phyloP scores from a whole-genome alignment of 2,797 vertebrate species.

The Cryptoprocta ferox region DNA sequence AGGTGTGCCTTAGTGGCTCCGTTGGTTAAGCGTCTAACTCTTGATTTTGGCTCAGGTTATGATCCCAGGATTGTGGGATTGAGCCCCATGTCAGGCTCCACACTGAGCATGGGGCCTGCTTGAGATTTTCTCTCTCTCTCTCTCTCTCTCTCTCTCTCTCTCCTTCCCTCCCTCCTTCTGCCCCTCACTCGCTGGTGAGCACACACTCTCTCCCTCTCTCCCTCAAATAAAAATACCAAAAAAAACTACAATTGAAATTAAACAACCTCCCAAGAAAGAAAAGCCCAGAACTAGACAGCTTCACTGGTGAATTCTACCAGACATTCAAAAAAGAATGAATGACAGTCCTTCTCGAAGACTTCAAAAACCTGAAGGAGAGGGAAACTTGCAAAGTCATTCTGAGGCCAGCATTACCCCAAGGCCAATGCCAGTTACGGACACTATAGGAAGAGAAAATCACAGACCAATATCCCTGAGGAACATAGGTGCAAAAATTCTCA shows the following conservation, averaged over 20 bases:
- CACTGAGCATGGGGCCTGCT: neutral
- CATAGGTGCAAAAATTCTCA: neutral
- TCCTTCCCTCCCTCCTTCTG: neutral
- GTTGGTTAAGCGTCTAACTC: neutral
- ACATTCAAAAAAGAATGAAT: neutral
- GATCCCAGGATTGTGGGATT: neutral
- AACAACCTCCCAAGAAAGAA: neutral
- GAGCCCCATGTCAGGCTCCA: accelerated
- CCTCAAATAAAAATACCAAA: neutral
- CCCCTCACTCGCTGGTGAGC: neutral
- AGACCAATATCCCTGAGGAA: neutral
- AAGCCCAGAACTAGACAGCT: too few species aligned
- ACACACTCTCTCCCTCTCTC: neutral
- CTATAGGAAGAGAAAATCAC: neutral
- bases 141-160: neutral
- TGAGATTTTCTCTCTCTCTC: neutral
- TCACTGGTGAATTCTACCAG: too few species aligned
- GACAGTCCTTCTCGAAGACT: neutral
- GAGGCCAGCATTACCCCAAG: neutral
- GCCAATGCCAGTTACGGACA: neutral
- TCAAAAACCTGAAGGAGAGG: neutral
- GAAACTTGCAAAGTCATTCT: neutral
- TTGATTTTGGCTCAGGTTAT: neutral
- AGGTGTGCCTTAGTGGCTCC: neutral
- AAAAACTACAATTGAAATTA: neutral